These are phyloP conservation scores for Calameuta filiformis DNA, from an alignment of 2,888 invertebrate genomes.

Conservation along the genomic window DNA sequence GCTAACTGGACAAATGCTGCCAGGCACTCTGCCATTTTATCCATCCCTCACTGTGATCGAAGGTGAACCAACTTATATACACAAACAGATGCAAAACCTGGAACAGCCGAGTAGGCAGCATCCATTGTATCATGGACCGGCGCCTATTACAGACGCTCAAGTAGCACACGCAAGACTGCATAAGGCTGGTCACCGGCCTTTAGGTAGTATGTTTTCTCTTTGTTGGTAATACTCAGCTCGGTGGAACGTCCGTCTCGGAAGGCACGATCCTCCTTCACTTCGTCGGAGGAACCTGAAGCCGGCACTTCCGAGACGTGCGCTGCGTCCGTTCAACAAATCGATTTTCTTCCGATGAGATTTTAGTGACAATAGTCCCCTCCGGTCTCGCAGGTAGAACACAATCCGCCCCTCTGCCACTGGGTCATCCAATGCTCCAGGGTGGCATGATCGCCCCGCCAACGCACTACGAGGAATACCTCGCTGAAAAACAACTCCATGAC, in stretches of 20 bases:
- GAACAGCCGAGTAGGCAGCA: constrained; percentile 65
- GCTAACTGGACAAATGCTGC: constrained; percentile 74
- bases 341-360: not conserved
- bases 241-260: constrained; percentile 2
- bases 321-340: constrained; percentile 16
- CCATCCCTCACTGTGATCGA: constrained; percentile 74
- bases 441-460: constrained; percentile 64
- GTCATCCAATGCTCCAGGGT: constrained; percentile 84
- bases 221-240: constrained; percentile 15
- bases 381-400: constrained; percentile 81
- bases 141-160: constrained; percentile 75
- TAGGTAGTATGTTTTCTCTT: constrained; percentile 65
- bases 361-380: not conserved
- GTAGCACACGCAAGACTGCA: constrained; percentile 76
- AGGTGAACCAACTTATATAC: constrained; percentile 64
- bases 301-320: not conserved
- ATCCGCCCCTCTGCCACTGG: constrained; percentile 90
- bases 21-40: constrained; percentile 78
- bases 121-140: constrained; percentile 61
- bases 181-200: constrained; percentile 75
- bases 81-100: constrained; percentile 70
- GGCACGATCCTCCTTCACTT: not conserved
- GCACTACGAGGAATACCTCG: constrained; percentile 69
- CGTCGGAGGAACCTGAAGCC: not conserved
- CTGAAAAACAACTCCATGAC: constrained; percentile 71